Evolutionary conservation across 1,140 invertebrate species (phyloP).

Genomic region (Galendromus occidentalis): DNA sequence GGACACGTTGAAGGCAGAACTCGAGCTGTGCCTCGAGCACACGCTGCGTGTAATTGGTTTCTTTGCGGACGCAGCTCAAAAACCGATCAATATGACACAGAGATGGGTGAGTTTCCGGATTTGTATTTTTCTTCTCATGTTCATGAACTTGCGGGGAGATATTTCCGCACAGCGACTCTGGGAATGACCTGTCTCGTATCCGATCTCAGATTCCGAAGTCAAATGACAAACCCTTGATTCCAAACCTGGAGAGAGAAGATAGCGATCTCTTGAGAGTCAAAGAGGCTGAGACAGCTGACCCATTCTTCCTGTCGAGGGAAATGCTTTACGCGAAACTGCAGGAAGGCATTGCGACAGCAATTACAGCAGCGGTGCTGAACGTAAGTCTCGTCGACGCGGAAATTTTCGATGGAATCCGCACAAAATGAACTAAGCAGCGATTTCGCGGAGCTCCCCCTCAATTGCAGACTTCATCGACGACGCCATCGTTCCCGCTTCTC

Average conservation of each 20-base stretch:
- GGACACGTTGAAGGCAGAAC: background rate
- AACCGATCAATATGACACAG: slow-evolving; percentile 2
- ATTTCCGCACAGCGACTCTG: too few species aligned
- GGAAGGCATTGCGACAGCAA: background rate
- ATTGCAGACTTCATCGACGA: background rate
- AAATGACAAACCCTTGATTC: background rate
- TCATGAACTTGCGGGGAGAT: too few species aligned
- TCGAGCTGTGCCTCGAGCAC: background rate
- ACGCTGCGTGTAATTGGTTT: background rate
- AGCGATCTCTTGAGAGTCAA: background rate
- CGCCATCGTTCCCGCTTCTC: background rate
- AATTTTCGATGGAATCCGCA: too few species aligned
- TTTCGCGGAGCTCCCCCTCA: background rate
- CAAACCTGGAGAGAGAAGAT: background rate
- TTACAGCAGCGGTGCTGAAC: background rate
- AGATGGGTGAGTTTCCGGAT: background rate
- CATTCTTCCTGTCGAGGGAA: background rate
- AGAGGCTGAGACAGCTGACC: background rate
- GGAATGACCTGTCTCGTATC: too few species aligned
- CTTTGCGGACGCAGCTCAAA: background rate
- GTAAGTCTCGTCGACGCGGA: background rate
- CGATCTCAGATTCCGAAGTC: background rate
- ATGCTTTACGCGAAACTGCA: slow-evolving; percentile 3
- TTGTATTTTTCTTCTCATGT: background rate
- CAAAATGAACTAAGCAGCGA: too few species aligned